Evolutionary conservation across 2,888 invertebrate species (phyloP).

Genomic region (Drosophila austrosaltans): DNA sequence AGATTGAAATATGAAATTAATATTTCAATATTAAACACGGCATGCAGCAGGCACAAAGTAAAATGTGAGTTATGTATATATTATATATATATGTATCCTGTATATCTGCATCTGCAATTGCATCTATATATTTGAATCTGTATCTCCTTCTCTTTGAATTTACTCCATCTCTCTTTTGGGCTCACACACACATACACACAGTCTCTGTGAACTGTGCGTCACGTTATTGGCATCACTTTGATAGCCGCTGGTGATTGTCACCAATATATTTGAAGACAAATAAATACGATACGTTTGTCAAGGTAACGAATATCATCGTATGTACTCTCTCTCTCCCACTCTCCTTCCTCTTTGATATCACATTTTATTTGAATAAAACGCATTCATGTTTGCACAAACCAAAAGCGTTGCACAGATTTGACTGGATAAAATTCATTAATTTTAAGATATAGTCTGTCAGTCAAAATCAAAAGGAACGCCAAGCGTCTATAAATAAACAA

Average conservation of each 20-base stretch:
- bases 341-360: conserved; percentile 53
- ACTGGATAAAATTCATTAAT: too few species aligned
- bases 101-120: conserved; percentile 15
- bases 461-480: too few species aligned
- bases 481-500: too few species aligned
- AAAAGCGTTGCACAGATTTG: conserved; percentile 19
- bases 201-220: conserved; percentile 44
- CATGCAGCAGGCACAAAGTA: conserved; percentile 54
- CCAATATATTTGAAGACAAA: conserved; percentile 58
- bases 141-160: background rate
- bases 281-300: conserved; percentile 69
- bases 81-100: conserved; percentile 10
- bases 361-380: conserved; percentile 67
- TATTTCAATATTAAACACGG: conserved; percentile 62
- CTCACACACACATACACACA: background rate
- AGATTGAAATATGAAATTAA: conserved; percentile 57
- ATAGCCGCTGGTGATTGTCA: conserved; percentile 73
- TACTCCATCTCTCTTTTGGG: background rate
- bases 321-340: background rate
- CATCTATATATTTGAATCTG: conserved; percentile 15
- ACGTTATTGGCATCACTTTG: conserved; percentile 69
- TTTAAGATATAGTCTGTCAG: too few species aligned
- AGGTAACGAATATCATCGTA: conserved; percentile 53
- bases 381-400: conserved; percentile 51
- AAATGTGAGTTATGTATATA: conserved; percentile 22